A percentile compares a stretch with the other conserved stretches of the same genome.
These are phyloP conservation scores for Drosophila burlai DNA, from an alignment of 1,140 invertebrate genomes.

Conservation along the genomic window DNA sequence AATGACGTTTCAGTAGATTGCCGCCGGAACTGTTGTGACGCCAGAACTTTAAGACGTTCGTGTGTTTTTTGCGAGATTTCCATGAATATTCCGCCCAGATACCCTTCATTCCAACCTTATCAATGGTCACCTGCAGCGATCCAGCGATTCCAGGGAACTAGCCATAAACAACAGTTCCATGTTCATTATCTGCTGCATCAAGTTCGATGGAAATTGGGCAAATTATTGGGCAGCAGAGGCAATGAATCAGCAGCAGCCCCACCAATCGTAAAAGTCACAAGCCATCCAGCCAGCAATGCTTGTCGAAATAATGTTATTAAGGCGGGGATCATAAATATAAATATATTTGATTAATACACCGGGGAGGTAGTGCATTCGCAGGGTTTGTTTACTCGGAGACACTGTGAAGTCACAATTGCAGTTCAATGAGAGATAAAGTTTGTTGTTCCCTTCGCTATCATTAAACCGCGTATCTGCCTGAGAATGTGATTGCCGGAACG, in stretches of 20 bases:
- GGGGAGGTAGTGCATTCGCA: neutral
- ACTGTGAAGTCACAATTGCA: slow-evolving; percentile 13
- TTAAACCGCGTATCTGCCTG: slow-evolving; percentile 9
- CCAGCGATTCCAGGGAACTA: slow-evolving; percentile 25
- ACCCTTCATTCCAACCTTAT: slow-evolving; percentile 22
- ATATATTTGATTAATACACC: slow-evolving; percentile 2
- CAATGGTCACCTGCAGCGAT: slow-evolving; percentile 17
- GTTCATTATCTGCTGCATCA: slow-evolving; percentile 42
- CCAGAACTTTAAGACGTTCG: neutral
- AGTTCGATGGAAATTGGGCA: slow-evolving; percentile 17
- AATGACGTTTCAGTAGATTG: slow-evolving; percentile 44
- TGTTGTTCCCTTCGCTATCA: slow-evolving; percentile 22
- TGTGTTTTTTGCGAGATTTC: slow-evolving; percentile 21
- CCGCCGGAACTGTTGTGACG: slow-evolving; percentile 18
- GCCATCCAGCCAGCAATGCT: slow-evolving; percentile 10
- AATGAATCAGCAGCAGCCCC: slow-evolving; percentile 25
- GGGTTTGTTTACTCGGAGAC: slow-evolving; percentile 24
- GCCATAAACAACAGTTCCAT: slow-evolving; percentile 37
- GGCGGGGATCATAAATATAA: slow-evolving; percentile 32
- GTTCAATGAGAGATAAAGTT: slow-evolving; percentile 50
- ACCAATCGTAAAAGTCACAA: slow-evolving; percentile 11
- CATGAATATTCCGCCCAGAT: slow-evolving; percentile 8
- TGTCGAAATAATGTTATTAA: slow-evolving; percentile 32
- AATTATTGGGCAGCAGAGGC: slow-evolving; percentile 32
- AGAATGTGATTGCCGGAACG: slow-evolving; percentile 10